phyloP scores from a whole-genome alignment of 1,140 invertebrate species.

The Caenorhabditis latens region DNA sequence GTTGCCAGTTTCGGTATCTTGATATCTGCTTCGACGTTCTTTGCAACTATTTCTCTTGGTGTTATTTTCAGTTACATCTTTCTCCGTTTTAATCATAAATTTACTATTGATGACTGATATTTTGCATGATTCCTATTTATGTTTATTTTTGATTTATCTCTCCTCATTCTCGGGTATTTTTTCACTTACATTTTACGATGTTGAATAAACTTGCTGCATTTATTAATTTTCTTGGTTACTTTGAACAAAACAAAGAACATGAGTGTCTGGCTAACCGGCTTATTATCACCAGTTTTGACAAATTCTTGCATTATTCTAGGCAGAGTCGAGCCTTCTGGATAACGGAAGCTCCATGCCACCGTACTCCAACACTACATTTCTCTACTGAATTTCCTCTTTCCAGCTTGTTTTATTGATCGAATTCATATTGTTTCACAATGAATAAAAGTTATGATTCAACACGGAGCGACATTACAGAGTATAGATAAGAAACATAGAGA shows the following conservation, averaged over 20 bases:
- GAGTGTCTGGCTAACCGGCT: too few species aligned
- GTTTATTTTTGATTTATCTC: not conserved
- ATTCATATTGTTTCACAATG: not conserved
- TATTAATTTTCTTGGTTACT: too few species aligned
- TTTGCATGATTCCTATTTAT: not conserved
- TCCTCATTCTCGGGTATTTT: not conserved
- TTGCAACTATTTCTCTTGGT: slow-evolving; percentile 65
- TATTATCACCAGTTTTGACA: too few species aligned
- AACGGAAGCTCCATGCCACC: too few species aligned
- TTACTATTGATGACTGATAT: slow-evolving; percentile 13
- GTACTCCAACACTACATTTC: too few species aligned
- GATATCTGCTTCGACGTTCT: slow-evolving; percentile 65
- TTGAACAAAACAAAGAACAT: too few species aligned
- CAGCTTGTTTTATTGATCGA: not conserved
- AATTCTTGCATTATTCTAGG: too few species aligned
- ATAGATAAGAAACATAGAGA: slow-evolving; percentile 34
- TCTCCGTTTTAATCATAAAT: slow-evolving; percentile 42
- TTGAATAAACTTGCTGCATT: too few species aligned
- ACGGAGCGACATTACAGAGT: not conserved
- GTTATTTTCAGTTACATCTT: slow-evolving; percentile 60
- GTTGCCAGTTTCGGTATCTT: slow-evolving; percentile 60
- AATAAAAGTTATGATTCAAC: slow-evolving; percentile 1
- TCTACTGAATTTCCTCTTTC: too few species aligned
- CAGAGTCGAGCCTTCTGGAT: too few species aligned
- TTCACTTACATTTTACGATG: not conserved